phyloP scores from a whole-genome alignment of 2,797 vertebrate species.

The Catamblyrhynchus diadema region DNA sequence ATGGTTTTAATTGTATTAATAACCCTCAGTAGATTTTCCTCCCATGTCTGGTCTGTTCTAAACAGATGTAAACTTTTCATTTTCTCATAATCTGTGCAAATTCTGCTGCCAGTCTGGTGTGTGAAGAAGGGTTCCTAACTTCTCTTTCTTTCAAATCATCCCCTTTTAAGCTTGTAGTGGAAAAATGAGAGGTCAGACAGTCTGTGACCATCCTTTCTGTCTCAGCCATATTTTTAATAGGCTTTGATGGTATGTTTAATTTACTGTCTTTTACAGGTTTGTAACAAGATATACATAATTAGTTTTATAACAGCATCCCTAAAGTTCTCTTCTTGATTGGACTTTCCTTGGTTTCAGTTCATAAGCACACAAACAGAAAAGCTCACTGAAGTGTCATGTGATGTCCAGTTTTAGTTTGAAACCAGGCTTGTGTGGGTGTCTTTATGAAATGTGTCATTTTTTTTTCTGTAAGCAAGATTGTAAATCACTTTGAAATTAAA shows the following conservation, averaged over 20 bases:
- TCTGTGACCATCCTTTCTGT: neutral
- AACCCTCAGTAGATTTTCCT: neutral
- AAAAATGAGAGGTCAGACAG: neutral
- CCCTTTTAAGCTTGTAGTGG: neutral
- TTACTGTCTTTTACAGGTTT: neutral
- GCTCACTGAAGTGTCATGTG: neutral
- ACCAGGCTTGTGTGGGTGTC: neutral
- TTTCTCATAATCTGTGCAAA: neutral
- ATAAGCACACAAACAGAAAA: neutral
- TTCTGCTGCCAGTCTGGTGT: neutral
- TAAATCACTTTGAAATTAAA: neutral
- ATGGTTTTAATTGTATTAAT: slow-evolving; percentile 35
- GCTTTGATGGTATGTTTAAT: neutral
- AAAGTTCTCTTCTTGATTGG: neutral
- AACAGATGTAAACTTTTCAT: neutral
- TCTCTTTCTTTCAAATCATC: neutral
- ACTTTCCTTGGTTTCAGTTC: neutral
- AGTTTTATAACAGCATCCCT: neutral
- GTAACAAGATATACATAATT: neutral
- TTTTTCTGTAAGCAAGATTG: neutral
- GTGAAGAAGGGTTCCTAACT: neutral
- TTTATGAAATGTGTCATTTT: neutral
- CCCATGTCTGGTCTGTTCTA: neutral
- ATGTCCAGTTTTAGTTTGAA: neutral
- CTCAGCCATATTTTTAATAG: neutral